phyloP scores from a whole-genome alignment of 2,113 vertebrate species.

The Mustela nigripes region DNA sequence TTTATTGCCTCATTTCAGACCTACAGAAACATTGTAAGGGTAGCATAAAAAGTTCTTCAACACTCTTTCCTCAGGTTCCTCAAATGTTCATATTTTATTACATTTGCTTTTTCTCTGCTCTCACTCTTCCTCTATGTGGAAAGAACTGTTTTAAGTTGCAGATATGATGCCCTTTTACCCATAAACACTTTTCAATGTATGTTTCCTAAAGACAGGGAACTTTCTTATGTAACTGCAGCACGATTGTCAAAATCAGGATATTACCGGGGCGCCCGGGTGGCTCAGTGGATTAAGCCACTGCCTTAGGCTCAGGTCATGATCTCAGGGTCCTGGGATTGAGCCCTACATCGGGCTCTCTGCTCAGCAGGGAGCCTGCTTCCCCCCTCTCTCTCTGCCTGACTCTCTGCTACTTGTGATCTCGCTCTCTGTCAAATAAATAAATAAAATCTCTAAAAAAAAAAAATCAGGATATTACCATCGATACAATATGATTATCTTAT shows the following conservation, averaged over 20 bases:
- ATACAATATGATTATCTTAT: background rate
- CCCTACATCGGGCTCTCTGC: too few relatives aligned
- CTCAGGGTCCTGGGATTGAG: too few relatives aligned
- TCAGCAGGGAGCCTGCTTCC: too few relatives aligned
- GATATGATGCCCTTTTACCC: background rate
- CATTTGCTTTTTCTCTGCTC: background rate
- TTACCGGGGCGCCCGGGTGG: background rate
- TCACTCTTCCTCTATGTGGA: background rate
- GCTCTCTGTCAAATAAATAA: too few relatives aligned
- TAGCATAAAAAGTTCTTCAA: background rate
- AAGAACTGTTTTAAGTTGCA: background rate
- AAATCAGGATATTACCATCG: background rate
- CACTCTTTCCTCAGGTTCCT: background rate
- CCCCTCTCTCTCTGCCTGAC: too few relatives aligned
- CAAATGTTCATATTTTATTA: background rate
- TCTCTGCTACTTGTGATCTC: too few relatives aligned
- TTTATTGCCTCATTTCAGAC: conserved; percentile 3
- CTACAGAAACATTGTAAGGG: background rate
- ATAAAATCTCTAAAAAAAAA: background rate
- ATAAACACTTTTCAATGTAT: background rate
- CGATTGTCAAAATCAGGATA: conserved; percentile 1
- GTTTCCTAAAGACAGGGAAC: background rate
- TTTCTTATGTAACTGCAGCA: background rate
- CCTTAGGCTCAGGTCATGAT: too few relatives aligned
- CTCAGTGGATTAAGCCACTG: too few relatives aligned